Conservation (phyloP, 1,140 invertebrate species). For the Aphaenogaster floridana region DNA sequence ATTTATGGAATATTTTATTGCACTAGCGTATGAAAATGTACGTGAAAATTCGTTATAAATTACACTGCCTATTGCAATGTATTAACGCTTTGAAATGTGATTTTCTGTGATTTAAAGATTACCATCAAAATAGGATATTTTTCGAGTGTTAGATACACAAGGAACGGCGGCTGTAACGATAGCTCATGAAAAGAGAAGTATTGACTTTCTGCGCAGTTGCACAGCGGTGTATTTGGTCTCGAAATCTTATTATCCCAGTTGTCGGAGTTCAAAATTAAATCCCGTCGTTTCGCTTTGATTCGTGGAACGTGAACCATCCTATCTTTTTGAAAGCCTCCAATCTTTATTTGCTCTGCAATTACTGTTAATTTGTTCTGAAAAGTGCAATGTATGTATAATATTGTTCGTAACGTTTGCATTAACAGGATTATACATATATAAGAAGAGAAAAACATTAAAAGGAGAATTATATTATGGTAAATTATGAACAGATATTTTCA, state of each 20-base stretch:
- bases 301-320: constrained; percentile 18
- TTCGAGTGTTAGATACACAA: not conserved
- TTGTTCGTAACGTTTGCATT: not conserved
- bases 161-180: not conserved
- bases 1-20: not conserved
- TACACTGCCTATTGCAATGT: not conserved
- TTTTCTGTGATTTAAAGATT: constrained; percentile 7
- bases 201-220: constrained; percentile 28
- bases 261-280: constrained; percentile 58
- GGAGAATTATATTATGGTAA: not conserved
- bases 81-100: not conserved
- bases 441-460: not conserved
- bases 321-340: constrained; percentile 5
- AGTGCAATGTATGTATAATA: not conserved
- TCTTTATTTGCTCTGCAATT: constrained; percentile 10
- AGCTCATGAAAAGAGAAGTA: constrained; percentile 31
- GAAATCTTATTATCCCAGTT: constrained; percentile 56
- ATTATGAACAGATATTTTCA: not conserved
- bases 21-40: not conserved
- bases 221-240: constrained; percentile 32
- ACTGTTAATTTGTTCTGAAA: constrained; percentile 21
- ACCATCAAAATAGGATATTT: constrained; percentile 35
- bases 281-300: constrained; percentile 39
- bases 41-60: not conserved
- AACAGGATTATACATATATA: not conserved